phyloP scores from a whole-genome alignment of 2,797 vertebrate species.

The Syndactyla subalaris region DNA sequence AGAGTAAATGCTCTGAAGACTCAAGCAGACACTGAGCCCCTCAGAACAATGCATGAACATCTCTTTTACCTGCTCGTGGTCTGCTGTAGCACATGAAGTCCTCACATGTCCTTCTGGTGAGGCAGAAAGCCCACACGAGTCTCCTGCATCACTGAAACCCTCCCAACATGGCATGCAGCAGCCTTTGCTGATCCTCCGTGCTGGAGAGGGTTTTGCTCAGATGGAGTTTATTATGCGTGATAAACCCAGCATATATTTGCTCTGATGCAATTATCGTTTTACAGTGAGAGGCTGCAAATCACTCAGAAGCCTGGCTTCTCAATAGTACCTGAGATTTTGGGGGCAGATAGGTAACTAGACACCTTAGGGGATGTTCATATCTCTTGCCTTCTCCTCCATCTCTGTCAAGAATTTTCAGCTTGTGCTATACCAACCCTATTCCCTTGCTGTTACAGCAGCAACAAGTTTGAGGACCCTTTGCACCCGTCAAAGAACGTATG shows the following conservation, averaged over 20 bases:
- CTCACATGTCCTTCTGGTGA: background rate
- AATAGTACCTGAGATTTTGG: background rate
- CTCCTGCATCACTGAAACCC: background rate
- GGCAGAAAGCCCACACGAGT: background rate
- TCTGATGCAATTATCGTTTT: background rate
- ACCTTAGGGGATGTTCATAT: background rate
- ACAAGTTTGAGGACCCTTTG: conserved; percentile 57
- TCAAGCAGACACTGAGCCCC: background rate
- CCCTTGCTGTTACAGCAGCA: conserved; percentile 21
- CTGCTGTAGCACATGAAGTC: background rate
- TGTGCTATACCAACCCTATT: background rate
- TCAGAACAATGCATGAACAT: rapidly evolving
- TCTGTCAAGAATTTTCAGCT: conserved; percentile 27
- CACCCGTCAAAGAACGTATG: conserved; percentile 59
- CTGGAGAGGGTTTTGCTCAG: background rate
- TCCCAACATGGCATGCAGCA: background rate
- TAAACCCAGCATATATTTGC: background rate
- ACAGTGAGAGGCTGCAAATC: conserved; percentile 21
- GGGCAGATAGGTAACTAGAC: background rate
- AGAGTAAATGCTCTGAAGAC: background rate
- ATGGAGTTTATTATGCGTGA: background rate
- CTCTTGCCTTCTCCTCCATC: background rate
- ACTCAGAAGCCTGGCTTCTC: background rate
- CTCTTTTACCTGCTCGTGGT: rapidly evolving
- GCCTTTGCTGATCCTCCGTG: background rate